Percentiles rank a stretch among this genome's conserved stretches.
These are phyloP conservation scores for Paedocypris micromegethes DNA, from an alignment of 2,797 vertebrate genomes.

Conservation along the genomic window DNA sequence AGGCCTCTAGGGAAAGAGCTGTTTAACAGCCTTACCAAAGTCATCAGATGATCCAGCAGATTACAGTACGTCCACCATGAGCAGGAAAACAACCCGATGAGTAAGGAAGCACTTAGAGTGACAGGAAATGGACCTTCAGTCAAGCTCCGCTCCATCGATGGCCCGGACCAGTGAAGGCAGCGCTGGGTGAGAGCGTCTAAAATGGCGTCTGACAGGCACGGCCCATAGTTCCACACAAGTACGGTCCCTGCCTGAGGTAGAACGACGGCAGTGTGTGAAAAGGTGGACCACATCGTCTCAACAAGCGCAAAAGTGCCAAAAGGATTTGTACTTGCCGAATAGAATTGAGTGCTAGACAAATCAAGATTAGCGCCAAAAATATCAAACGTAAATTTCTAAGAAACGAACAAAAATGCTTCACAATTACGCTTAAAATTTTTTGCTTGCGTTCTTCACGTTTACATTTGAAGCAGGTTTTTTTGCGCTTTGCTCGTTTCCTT, in stretches of 20 bases:
- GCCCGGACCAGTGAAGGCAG: slow-evolving; percentile 50
- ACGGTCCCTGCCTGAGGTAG: slow-evolving; percentile 59
- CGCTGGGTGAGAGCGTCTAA: slow-evolving; percentile 38
- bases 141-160: slow-evolving; percentile 29
- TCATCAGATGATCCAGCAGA: slow-evolving; percentile 27
- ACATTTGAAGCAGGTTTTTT: too few species aligned
- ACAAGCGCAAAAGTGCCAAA: slow-evolving; percentile 28
- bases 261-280: slow-evolving; percentile 4
- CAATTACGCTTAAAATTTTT: too few species aligned
- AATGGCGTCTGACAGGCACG: slow-evolving; percentile 53
- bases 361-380: too few species aligned
- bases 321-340: too few species aligned
- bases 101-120: slow-evolving; percentile 39
- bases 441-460: too few species aligned
- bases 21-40: slow-evolving; percentile 45
- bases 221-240: slow-evolving; percentile 51
- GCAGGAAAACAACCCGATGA: slow-evolving; percentile 31
- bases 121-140: too few species aligned
- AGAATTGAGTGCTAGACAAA: too few species aligned
- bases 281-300: slow-evolving; percentile 38
- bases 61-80: slow-evolving; percentile 34
- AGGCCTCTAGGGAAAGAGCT: slow-evolving; percentile 36
- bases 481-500: too few species aligned
- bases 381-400: too few species aligned
- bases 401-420: too few species aligned